These are phyloP conservation scores for Diachasmimorpha longicaudata DNA, from an alignment of 1,140 invertebrate genomes.

Conservation along the genomic window DNA sequence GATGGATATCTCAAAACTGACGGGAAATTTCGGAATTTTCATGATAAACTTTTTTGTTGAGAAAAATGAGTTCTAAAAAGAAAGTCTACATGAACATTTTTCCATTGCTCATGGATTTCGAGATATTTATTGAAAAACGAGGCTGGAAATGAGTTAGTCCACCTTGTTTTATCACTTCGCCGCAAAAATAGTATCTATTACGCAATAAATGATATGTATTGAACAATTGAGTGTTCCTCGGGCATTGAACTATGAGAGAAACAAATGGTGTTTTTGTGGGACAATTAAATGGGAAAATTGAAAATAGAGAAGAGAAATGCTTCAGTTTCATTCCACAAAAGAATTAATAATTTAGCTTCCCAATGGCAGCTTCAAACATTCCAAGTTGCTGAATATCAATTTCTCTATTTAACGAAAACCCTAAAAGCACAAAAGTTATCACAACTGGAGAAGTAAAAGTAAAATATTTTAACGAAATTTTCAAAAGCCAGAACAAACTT, in stretches of 20 bases:
- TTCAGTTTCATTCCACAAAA: neutral
- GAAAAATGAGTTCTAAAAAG: no score
- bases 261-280: neutral
- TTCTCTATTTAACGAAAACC: neutral
- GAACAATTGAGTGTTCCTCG: neutral
- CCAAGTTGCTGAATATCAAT: slow-evolving; percentile 19
- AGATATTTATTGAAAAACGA: no score
- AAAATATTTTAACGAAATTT: slow-evolving; percentile 42
- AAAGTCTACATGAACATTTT: no score
- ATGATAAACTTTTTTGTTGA: no score
- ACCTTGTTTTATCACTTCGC: no score
- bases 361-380: neutral
- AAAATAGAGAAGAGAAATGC: neutral
- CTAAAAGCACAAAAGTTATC: slow-evolving; percentile 11
- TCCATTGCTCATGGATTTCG: no score
- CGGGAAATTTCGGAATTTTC: no score
- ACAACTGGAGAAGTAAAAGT: slow-evolving; percentile 28
- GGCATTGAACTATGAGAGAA: neutral
- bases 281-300: neutral
- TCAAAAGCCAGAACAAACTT: slow-evolving; percentile 25
- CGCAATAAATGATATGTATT: no score
- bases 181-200: no score
- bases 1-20: no score
- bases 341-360: neutral
- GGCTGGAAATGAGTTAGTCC: no score